Evolutionary conservation across 2,888 invertebrate species (phyloP), one percentile per base, ranked within the genome.

Genomic region (Julus scanicus): DNA sequence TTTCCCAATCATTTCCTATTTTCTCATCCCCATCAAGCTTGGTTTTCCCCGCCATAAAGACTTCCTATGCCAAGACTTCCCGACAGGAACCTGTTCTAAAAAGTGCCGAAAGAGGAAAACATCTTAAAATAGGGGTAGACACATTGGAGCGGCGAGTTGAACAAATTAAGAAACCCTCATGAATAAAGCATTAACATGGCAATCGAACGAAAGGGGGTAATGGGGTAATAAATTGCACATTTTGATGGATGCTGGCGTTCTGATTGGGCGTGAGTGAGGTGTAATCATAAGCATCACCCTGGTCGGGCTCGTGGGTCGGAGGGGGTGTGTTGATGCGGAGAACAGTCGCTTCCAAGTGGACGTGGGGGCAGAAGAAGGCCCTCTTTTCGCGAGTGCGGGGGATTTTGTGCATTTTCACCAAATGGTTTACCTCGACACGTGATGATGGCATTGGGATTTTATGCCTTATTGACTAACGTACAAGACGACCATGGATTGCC

Each of bases 81-180:
- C 71, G 29, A 71, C 71, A 71, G 71, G 71, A 71, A 71, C 71
- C 20, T 9, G 71, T 71, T 71, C 29, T n/a, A 6, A 71, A 63
- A 63, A 63, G 63, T 20, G 63, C n/a, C 63, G 63, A 63, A 63
- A 63, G 63, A 63, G 63, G 63, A n/a, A 20, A 71, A 29, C 71
- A 29, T 71, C 71, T 71, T 71, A 71, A 71, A 71, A 71, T 71
- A 71, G 71, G 71, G 71, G 71, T 71, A 71, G 71, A 71, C 71
- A 71, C 71, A 71, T 71, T 71, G 4, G n/a, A 63, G 63, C 15
- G 63, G 63, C 71, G 71, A 71, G 71, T 20, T 71, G 71, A 71
- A 71, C 71, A 71, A 71, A 71, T 71, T 71, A 71, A 71, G 71
- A 71, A 71, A 71, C 71, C 71, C 71, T 71, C 71, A 71, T 71